Conservation (phyloP, 2,113 vertebrate species). For the Aleadryas rufinucha region DNA sequence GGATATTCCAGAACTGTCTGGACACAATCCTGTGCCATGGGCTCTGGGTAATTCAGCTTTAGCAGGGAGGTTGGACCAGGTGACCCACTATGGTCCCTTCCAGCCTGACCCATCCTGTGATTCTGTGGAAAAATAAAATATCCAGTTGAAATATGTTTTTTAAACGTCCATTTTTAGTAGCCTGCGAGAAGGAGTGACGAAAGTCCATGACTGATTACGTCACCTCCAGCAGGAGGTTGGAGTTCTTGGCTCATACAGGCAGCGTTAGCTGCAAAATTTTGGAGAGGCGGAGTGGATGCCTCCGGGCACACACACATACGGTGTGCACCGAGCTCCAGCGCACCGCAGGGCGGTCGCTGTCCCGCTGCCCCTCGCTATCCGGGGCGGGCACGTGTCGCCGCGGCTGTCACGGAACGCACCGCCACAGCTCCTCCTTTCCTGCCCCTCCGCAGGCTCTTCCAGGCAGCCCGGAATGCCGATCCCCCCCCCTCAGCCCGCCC, state of each 20-base stretch:
- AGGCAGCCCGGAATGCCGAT: rapidly evolving
- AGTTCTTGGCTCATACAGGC: not conserved
- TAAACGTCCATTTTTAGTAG: not conserved
- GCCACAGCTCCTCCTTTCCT: no score
- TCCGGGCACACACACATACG: not conserved
- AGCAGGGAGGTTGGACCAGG: not conserved
- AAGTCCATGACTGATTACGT: not conserved
- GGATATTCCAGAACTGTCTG: not conserved
- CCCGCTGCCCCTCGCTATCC: not conserved
- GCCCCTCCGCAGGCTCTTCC: not conserved
- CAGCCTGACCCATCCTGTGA: not conserved
- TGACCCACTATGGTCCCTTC: not conserved
- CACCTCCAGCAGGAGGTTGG: rapidly evolving
- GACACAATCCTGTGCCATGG: not conserved
- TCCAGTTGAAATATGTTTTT: rapidly evolving
- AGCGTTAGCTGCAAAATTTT: not conserved
- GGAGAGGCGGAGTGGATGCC: not conserved
- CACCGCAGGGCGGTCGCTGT: not conserved
- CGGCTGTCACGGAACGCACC: not conserved
- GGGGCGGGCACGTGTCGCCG: no score
- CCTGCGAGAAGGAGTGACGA: rapidly evolving
- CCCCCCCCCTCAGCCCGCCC: not conserved
- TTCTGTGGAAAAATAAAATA: no score
- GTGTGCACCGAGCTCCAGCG: not conserved
- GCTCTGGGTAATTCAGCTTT: not conserved